phyloP scores from a whole-genome alignment of 2,797 vertebrate species.

The Glyptemys insculpta region DNA sequence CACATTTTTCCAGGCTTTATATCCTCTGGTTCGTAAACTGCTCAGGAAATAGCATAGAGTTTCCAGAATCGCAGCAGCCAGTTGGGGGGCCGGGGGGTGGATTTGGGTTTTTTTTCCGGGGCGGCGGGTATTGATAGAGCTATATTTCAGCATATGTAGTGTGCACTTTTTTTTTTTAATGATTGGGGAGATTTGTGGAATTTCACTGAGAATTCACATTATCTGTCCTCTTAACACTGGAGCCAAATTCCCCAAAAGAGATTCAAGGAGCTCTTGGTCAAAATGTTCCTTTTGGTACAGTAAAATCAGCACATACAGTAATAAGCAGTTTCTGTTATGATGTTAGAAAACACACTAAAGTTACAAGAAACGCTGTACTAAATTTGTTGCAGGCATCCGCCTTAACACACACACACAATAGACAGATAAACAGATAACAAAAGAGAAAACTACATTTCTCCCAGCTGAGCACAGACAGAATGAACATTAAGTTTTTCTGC shows the following conservation, averaged over 20 bases:
- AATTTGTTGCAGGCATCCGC: background rate
- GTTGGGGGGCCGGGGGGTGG: accelerated
- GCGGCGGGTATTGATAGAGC: background rate
- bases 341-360: background rate
- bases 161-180: background rate
- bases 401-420: background rate
- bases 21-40: background rate
- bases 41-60: background rate
- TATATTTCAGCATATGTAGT: background rate
- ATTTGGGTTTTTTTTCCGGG: background rate
- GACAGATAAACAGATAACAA: background rate
- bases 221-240: background rate
- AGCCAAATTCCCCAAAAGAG: constrained; percentile 60
- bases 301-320: constrained; percentile 30
- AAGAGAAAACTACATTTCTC: background rate
- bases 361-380: background rate
- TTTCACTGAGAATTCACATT: constrained; percentile 51
- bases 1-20: background rate
- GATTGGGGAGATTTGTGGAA: background rate
- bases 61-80: background rate
- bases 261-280: background rate
- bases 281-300: constrained; percentile 11
- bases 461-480: too few species aligned
- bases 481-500: background rate
- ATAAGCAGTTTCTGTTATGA: constrained; percentile 60